These are phyloP conservation scores for Varecia variegata DNA, from an alignment of 2,797 vertebrate species.

Conservation along the genomic window DNA sequence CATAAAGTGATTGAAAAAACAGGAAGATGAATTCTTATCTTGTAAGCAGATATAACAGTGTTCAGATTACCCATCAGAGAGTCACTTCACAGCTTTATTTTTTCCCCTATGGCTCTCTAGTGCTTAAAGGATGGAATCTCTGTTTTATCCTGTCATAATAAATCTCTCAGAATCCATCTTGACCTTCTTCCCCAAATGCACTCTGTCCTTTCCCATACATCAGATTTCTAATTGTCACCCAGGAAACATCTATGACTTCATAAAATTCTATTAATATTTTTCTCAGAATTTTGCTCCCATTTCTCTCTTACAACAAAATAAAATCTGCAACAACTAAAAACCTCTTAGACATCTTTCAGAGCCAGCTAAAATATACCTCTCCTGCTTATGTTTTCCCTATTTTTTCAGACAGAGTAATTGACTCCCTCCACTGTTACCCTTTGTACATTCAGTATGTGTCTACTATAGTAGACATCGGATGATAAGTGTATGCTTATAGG, in stretches of 20 bases:
- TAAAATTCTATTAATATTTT: neutral
- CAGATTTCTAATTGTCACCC: neutral
- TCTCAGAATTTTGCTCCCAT: neutral
- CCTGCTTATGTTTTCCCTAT: neutral
- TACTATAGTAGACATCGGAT: neutral
- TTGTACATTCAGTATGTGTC: neutral
- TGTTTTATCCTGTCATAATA: constrained; percentile 31
- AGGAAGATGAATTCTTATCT: neutral
- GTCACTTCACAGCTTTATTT: neutral
- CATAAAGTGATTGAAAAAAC: neutral
- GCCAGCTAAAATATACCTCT: neutral
- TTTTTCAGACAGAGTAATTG: neutral
- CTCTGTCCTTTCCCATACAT: neutral
- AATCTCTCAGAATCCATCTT: neutral
- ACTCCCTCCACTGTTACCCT: neutral
- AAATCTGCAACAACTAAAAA: neutral
- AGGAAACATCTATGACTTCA: constrained; percentile 21
- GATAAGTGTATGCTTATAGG: neutral
- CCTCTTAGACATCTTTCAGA: neutral
- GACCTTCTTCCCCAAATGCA: constrained; percentile 8
- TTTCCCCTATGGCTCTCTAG: neutral
- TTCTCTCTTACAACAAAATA: neutral
- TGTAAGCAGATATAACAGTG: neutral
- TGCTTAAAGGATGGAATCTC: neutral
- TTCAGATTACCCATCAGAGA: neutral